Conservation (phyloP, 92 coral and sea anemone genomes). For the Montipora capitata region DNA sequence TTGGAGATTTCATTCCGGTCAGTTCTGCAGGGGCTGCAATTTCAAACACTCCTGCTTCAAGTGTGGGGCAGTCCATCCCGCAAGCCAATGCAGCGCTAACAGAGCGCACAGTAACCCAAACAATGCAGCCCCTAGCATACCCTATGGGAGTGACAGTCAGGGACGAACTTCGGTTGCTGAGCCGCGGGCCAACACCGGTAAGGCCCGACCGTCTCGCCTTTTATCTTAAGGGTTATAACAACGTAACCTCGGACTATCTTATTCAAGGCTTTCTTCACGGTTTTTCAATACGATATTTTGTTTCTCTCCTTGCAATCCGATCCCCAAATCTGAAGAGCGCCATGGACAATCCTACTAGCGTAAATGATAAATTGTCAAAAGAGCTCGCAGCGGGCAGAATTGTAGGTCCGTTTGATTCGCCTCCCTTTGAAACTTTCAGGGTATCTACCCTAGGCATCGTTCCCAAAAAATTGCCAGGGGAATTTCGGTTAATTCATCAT, state of each 20-base stretch:
- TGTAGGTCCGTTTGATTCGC: conserved; percentile 58
- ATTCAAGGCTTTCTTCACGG: conserved; percentile 49
- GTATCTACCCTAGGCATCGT: conserved; percentile 76
- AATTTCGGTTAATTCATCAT: conserved; percentile 74
- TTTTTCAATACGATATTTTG: conserved; percentile 15
- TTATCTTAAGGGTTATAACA: conserved; percentile 40
- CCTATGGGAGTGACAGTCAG: conserved; percentile 15
- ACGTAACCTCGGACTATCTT: conserved; percentile 24
- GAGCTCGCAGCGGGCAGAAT: conserved; percentile 31
- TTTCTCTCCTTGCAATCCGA: conserved; percentile 10
- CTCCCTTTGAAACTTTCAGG: conserved; percentile 47
- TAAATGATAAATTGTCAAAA: conserved; percentile 23
- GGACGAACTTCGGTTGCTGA: neutral
- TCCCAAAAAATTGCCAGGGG: conserved; percentile 69
- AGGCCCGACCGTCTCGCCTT: conserved; percentile 17
- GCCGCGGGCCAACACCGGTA: conserved; percentile 66
- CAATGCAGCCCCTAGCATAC: neutral
- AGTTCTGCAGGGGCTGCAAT: neutral
- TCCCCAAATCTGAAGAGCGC: conserved; percentile 34
- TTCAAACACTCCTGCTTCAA: neutral
- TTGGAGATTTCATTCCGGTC: neutral
- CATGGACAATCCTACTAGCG: conserved; percentile 23
- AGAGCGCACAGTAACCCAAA: too few relatives aligned
- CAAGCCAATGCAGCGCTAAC: too few relatives aligned
- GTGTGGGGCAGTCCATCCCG: neutral